Evolutionary conservation across 2,113 vertebrate genomes (phyloP).

Genomic region (Eidolon helvum): DNA sequence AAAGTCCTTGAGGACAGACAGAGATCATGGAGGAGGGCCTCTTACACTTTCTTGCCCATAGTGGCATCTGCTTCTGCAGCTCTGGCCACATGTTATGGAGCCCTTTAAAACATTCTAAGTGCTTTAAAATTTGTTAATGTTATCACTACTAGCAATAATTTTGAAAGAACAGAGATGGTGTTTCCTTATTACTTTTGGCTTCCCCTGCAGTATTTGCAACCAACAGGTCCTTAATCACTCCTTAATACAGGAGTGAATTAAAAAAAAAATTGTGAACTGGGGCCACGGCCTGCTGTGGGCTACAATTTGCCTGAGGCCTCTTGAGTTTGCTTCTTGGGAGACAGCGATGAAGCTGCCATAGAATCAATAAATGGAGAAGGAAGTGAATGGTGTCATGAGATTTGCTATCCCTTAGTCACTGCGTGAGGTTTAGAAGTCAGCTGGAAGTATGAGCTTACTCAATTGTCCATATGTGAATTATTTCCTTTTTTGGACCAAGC

Average conservation of each 20-base stretch:
- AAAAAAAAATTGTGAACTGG: background rate
- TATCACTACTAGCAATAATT: background rate
- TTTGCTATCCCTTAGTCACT: background rate
- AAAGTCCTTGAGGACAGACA: background rate
- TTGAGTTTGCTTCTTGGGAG: background rate
- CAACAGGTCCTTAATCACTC: background rate
- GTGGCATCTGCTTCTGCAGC: background rate
- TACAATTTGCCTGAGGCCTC: background rate
- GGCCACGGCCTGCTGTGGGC: background rate
- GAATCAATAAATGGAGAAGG: background rate
- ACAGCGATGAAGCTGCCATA: background rate
- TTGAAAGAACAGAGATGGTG: background rate
- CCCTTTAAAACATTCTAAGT: background rate
- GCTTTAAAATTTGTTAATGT: background rate
- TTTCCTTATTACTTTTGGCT: background rate
- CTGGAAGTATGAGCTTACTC: background rate
- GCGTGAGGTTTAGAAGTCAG: background rate
- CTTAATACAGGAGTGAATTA: background rate
- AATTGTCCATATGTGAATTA: background rate
- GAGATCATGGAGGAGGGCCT: background rate
- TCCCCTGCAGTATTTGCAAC: background rate
- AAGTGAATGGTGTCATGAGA: background rate
- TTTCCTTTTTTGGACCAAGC: background rate
- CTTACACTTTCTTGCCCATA: background rate
- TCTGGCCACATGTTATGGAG: background rate